A percentile compares a stretch with the other conserved stretches of the same genome.
phyloP scores from a whole-genome alignment of 2,797 vertebrate species.

The Mionectes olivaceus region DNA sequence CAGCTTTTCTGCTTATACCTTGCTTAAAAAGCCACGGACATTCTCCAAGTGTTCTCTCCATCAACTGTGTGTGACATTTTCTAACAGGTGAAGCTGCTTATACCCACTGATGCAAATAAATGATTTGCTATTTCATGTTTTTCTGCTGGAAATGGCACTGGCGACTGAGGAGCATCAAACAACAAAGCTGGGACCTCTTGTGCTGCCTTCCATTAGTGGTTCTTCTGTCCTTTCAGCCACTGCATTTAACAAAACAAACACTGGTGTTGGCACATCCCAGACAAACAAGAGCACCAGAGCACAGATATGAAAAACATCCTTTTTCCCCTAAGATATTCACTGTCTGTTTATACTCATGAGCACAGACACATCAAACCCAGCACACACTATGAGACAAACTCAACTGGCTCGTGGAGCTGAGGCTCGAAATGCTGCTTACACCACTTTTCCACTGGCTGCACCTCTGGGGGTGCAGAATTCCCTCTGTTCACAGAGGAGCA shows the following conservation, averaged over 20 bases:
- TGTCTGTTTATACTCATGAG: background rate
- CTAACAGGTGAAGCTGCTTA: background rate
- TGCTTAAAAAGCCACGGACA: background rate
- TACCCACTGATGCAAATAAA: background rate
- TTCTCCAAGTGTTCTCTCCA: background rate
- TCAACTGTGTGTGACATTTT: background rate
- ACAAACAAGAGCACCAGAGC: background rate
- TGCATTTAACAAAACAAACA: background rate
- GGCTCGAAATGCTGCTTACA: background rate
- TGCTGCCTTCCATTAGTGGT: background rate
- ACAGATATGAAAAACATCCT: rapidly evolving
- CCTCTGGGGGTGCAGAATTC: background rate
- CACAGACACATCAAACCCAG: background rate
- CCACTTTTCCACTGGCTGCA: background rate
- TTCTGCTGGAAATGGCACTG: background rate
- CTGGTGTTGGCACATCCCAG: background rate
- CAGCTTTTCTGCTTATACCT: background rate
- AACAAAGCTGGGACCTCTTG: background rate
- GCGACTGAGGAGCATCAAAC: background rate
- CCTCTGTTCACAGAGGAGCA: background rate
- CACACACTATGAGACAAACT: background rate
- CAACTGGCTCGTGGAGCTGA: rapidly evolving
- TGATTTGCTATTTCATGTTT: background rate
- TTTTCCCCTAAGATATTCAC: background rate
- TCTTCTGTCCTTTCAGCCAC: background rate